Evolutionary conservation across 2,113 vertebrate species (phyloP), one percentile per base, ranked within the genome.

Genomic region (Sebastes fasciatus): DNA sequence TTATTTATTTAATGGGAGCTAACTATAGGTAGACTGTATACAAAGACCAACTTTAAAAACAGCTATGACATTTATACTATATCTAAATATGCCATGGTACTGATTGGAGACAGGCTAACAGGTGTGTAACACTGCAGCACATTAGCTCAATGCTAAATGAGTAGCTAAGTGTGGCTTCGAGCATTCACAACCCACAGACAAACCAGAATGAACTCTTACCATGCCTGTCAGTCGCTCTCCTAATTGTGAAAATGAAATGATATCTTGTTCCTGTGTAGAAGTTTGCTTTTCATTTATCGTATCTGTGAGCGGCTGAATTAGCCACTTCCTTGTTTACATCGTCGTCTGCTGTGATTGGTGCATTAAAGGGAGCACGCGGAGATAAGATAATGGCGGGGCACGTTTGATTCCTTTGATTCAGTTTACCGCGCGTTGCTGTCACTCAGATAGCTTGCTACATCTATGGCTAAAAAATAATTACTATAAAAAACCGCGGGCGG

Each of bases 251-350:
- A 43, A 6, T 71, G 2, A 57, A 45, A 45, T 8, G 1, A 6
- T 2, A 4, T 1, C 2, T 6, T 46, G n/a, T 46, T 46, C 6
- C 26, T 34, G 21, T 55, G 51, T 45, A 45, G 2, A 60, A 34
- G 26, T 34, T 34, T 34, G 26, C 26, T 34, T 34, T 34, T 34
- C 26, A 34, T 34, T n/a, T 13, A 1, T 13, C 13, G 3, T 2
- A 10, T 23, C 6, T 45, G 55, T 6, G 48, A 6, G 9, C 12
- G 34, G 21, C 14, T 34, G 8, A 26, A 1, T 5, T 10, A n/a
- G 6, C 2, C 23, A 45, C 16, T 74, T 74, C 72, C 58, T 21
- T 52, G 46, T 74, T 74, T 74, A 63, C 17, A 16, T 14, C 60
- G 17, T 11, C 6, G 46, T 0, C 17, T 48, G 46, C 72, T 63